Conservation (phyloP, 2,797 vertebrate species). For the Pygocentrus nattereri region DNA sequence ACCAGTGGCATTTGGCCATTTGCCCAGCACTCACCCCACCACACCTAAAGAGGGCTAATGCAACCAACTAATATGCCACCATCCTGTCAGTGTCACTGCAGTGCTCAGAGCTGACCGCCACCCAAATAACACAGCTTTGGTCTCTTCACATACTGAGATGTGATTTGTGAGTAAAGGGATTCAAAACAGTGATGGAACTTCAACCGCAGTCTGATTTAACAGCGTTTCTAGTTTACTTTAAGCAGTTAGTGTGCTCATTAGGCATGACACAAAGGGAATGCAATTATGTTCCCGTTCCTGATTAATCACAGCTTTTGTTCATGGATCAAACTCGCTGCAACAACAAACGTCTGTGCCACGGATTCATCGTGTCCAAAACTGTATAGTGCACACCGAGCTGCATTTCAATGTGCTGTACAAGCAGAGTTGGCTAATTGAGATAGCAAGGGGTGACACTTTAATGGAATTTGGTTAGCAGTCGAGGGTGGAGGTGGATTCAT, state of each 20-base stretch:
- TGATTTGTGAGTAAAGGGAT: constrained; percentile 18
- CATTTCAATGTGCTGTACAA: neutral
- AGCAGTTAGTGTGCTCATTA: neutral
- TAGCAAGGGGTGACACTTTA: neutral
- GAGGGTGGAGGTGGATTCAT: neutral
- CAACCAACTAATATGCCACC: no score
- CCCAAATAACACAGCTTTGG: no score
- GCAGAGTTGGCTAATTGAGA: neutral
- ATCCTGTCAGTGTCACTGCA: no score
- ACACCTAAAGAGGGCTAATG: no score
- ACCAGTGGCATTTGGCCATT: no score
- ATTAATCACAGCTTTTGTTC: constrained; percentile 33
- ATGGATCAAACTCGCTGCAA: neutral
- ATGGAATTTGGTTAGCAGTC: neutral
- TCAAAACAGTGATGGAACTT: neutral
- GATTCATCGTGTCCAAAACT: constrained; percentile 15
- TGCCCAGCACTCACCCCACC: no score
- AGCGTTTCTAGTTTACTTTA: constrained; percentile 25
- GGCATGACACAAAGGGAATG: constrained; percentile 19
- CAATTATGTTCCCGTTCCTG: constrained; percentile 3
- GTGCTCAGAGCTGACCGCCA: no score
- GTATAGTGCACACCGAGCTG: neutral
- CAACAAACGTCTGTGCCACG: neutral
- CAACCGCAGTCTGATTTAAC: constrained; percentile 7
- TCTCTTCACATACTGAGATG: neutral